phyloP scores from a whole-genome alignment of 2,797 vertebrate species.

The Sebastolobus altivelis region DNA sequence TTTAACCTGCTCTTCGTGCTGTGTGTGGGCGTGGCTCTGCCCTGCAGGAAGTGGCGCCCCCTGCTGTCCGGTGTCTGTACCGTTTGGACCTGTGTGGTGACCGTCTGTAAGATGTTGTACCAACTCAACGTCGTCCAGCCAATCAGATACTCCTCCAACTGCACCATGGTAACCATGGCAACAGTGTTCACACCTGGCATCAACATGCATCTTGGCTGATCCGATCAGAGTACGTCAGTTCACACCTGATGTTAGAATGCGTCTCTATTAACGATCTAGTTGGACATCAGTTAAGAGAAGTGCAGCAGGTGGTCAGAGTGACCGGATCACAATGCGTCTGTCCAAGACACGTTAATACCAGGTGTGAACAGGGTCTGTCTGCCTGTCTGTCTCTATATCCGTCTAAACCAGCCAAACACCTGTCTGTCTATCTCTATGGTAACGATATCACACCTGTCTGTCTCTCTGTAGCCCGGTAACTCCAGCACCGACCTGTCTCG shows the following conservation, averaged over 20 bases:
- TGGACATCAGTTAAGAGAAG: too few relatives aligned
- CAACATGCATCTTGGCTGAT: too few relatives aligned
- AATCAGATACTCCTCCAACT: slow-evolving; percentile 88
- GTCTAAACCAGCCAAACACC: neutral
- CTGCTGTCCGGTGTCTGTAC: slow-evolving; percentile 93
- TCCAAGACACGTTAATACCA: too few relatives aligned
- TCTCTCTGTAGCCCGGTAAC: slow-evolving; percentile 72
- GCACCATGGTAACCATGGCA: slow-evolving; percentile 84
- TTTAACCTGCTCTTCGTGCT: slow-evolving; percentile 94
- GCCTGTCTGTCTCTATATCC: too few relatives aligned
- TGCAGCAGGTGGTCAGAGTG: too few relatives aligned
- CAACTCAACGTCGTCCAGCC: slow-evolving; percentile 93
- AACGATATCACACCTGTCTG: slow-evolving; percentile 1
- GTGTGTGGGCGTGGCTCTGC: slow-evolving; percentile 92
- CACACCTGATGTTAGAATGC: too few relatives aligned
- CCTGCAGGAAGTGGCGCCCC: slow-evolving; percentile 90
- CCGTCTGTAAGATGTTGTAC: slow-evolving; percentile 97
- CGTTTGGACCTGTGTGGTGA: slow-evolving; percentile 95
- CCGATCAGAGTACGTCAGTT: too few relatives aligned
- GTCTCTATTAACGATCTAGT: neutral
- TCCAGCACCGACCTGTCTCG: slow-evolving; percentile 65
- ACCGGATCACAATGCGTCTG: too few relatives aligned
- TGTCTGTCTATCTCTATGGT: neutral
- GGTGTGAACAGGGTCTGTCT: too few relatives aligned
- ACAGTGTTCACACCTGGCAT: neutral